Evolutionary conservation across 2,888 invertebrate genomes (phyloP).

Genomic region (Hemicrepidius hirtus): DNA sequence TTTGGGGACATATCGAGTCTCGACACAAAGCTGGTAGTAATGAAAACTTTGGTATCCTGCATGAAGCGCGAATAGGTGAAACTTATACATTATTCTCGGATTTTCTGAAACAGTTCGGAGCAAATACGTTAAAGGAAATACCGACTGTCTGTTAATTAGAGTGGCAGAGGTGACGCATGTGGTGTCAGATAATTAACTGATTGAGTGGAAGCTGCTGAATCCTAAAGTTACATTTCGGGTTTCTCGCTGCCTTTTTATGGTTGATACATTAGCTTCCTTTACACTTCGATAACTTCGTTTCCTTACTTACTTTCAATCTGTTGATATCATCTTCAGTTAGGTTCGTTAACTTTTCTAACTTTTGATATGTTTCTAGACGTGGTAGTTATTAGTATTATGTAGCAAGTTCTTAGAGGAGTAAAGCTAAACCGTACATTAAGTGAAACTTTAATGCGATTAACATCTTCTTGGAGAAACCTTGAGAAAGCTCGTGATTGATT

Average conservation of each 20-base stretch:
- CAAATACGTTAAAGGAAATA: background rate
- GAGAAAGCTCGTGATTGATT: slow-evolving; percentile 38
- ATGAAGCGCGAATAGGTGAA: slow-evolving; percentile 6
- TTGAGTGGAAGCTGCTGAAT: slow-evolving; percentile 17
- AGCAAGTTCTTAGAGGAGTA: slow-evolving; percentile 26
- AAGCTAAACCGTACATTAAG: slow-evolving; percentile 15
- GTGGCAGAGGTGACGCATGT: slow-evolving; percentile 12
- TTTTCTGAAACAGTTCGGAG: background rate
- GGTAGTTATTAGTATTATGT: slow-evolving; percentile 14
- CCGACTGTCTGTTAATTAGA: slow-evolving; percentile 14
- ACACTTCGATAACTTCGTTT: slow-evolving; percentile 26
- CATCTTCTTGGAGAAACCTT: slow-evolving; percentile 19
- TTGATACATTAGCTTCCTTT: slow-evolving; percentile 18
- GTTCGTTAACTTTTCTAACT: background rate
- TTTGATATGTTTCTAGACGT: slow-evolving; percentile 1
- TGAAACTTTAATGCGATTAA: slow-evolving; percentile 44
- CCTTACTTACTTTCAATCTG: slow-evolving; percentile 4
- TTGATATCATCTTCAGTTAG: slow-evolving; percentile 16
- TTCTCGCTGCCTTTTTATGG: slow-evolving; percentile 12
- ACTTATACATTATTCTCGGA: background rate
- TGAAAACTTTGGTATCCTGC: slow-evolving; percentile 25
- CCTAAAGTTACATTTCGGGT: slow-evolving; percentile 17
- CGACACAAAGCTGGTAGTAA: slow-evolving; percentile 17
- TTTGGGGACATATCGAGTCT: slow-evolving; percentile 14
- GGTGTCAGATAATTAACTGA: slow-evolving; percentile 28